Evolutionary conservation across 2,113 vertebrate genomes (phyloP), one percentile per base, ranked within the genome.

Genomic region (Sorex fumeus): DNA sequence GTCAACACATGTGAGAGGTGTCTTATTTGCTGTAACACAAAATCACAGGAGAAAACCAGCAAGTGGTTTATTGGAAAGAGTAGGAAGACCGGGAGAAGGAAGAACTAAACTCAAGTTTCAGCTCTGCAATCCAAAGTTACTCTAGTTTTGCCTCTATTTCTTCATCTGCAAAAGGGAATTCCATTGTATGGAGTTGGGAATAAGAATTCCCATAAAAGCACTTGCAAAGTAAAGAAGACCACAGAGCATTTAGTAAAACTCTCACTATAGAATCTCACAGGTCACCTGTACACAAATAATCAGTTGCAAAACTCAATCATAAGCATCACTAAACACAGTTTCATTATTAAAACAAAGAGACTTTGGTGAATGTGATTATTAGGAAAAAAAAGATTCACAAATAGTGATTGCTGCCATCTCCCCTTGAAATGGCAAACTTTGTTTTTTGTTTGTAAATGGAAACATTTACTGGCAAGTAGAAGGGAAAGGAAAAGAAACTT

Each of bases 131-230:
- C 10, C 10, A 10, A 53, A 71, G n/a, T 8, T 82, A 36, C 69
- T 34, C 0, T 12, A 40, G 2, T 19, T 50, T 78, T 47, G 40
- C 5, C 69, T 90, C 3, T 11, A 8, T 45, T 79, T 70, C 76
- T 60, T 40, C 21, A 60, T 57, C 32, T 67, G 25, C 47, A 80
- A 76, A 71, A 10, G 57, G 67, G n/a, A 90, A 92, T 66, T 84
- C 34, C 5, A 71, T 18, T 28, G 6, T 15, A 91, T 7, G 53
- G 15, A 43, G 76, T 45, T 16, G 53, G 57, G 57, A 4, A 92
- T 74, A 23, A 89, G 60, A 71, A 36, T 30, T 50, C 40, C 71
- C 1, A 30, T 19, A 71, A 76, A 92, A 90, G 34, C 25, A 76
- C 43, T 7, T 43, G 45, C 8, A 62, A 86, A 67, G 8, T 2